Percentiles rank a stretch among this genome's conserved stretches.
These are phyloP conservation scores for Danionella cerebrum DNA, from an alignment of 2,113 vertebrate species.

Conservation along the genomic window DNA sequence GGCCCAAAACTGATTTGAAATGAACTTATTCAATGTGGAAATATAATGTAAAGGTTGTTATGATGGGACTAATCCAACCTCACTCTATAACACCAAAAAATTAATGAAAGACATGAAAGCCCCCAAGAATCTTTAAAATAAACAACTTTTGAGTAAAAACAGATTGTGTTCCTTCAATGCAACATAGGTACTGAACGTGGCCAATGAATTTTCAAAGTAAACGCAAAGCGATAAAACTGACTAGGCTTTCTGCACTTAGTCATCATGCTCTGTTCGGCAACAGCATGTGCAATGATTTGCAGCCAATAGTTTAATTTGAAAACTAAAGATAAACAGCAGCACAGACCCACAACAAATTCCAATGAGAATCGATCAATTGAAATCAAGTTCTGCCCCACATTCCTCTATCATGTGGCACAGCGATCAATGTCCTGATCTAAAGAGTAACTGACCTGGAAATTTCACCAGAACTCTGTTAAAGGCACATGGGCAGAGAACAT, in stretches of 20 bases:
- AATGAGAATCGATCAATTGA: slow-evolving; percentile 52
- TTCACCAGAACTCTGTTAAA: slow-evolving; percentile 48
- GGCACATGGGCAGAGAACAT: slow-evolving; percentile 42
- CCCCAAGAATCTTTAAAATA: no score
- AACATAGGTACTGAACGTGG: no score
- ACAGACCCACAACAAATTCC: background rate
- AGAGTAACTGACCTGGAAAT: slow-evolving; percentile 63
- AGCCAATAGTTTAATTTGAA: background rate
- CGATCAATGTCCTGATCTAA: slow-evolving; percentile 52
- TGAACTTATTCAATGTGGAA: no score
- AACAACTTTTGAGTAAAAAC: no score
- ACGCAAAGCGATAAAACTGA: no score
- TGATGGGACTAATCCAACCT: no score
- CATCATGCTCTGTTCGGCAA: background rate
- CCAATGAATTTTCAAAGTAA: no score
- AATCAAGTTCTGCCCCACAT: slow-evolving; percentile 45
- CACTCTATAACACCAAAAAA: no score
- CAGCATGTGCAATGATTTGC: background rate
- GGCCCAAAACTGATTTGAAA: no score
- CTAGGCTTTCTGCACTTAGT: background rate
- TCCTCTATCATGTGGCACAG: slow-evolving; percentile 47
- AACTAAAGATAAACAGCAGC: background rate
- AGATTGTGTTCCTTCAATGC: no score
- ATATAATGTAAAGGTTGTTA: no score
- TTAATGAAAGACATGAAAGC: no score